phyloP scores from a whole-genome alignment of 2,113 vertebrate genomes.

The Phylloscopus trochilus region DNA sequence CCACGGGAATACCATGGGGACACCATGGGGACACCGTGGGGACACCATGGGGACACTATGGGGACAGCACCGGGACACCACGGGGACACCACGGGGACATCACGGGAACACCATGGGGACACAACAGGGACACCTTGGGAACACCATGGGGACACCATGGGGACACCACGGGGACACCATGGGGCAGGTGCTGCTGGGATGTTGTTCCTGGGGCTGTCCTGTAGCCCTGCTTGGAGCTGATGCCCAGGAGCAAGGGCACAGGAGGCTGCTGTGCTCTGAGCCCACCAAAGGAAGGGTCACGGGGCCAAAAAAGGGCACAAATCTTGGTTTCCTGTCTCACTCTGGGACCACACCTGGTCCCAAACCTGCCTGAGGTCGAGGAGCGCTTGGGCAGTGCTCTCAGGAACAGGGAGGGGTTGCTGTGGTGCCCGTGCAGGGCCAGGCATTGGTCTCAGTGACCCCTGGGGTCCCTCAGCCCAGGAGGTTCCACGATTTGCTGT shows the following conservation, averaged over 20 bases:
- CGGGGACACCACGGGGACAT: not conserved
- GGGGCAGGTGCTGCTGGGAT: not conserved
- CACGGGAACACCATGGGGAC: not conserved
- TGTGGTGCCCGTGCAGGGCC: not conserved
- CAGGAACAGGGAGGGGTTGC: rapidly evolving
- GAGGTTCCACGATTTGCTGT: rapidly evolving
- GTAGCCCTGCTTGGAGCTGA: not conserved
- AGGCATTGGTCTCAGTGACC: not conserved
- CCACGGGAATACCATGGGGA: too few relatives aligned
- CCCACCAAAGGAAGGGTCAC: rapidly evolving
- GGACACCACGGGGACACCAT: not conserved
- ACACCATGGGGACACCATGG: not conserved
- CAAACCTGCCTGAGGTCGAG: not conserved
- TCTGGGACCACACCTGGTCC: not conserved
- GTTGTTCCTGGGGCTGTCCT: rapidly evolving
- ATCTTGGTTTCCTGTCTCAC: not conserved
- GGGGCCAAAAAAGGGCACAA: not conserved
- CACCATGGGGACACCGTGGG: not conserved
- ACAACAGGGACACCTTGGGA: not conserved
- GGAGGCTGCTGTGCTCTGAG: not conserved
- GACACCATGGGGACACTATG: not conserved
- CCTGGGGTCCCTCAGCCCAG: not conserved
- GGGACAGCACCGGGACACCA: too few relatives aligned
- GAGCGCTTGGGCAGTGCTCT: not conserved
- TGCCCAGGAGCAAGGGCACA: rapidly evolving